Percentiles rank a stretch among this genome's conserved stretches.
These are phyloP conservation scores for Dipodomys ordii DNA, from an alignment of 2,113 vertebrate species.

Conservation along the genomic window DNA sequence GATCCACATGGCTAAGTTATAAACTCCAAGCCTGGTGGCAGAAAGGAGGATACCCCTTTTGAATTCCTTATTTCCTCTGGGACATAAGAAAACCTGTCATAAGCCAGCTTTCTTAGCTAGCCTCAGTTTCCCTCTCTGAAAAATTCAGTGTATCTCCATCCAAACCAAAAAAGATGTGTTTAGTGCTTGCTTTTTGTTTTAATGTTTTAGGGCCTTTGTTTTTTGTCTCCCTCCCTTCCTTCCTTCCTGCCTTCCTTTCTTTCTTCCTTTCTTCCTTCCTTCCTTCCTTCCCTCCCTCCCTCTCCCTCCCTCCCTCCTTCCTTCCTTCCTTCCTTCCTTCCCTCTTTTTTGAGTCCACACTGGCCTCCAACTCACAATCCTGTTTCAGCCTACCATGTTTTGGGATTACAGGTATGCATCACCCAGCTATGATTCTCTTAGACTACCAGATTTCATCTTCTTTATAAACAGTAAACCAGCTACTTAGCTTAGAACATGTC, in stretches of 20 bases:
- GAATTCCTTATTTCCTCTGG: background rate
- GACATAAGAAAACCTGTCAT: background rate
- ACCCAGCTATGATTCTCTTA: background rate
- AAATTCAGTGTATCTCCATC: background rate
- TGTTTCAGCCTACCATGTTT: background rate
- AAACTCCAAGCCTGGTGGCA: background rate
- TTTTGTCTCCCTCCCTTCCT: no score
- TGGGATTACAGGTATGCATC: background rate
- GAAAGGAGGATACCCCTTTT: background rate
- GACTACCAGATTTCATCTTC: background rate
- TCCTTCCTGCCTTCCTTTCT: no score
- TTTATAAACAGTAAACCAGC: background rate
- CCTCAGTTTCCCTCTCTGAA: background rate
- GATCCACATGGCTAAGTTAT: background rate
- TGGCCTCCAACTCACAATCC: background rate
- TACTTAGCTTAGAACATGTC: background rate
- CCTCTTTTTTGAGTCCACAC: no score
- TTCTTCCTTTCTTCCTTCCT: no score
- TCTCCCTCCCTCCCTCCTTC: no score
- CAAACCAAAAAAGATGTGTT: background rate
- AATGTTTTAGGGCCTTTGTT: no score
- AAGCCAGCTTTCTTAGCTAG: background rate
- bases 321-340: no score
- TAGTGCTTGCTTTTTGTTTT: background rate
- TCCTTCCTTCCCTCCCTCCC: no score